phyloP scores from a whole-genome alignment of 2,888 invertebrate genomes.

The Tortricodes alternella region DNA sequence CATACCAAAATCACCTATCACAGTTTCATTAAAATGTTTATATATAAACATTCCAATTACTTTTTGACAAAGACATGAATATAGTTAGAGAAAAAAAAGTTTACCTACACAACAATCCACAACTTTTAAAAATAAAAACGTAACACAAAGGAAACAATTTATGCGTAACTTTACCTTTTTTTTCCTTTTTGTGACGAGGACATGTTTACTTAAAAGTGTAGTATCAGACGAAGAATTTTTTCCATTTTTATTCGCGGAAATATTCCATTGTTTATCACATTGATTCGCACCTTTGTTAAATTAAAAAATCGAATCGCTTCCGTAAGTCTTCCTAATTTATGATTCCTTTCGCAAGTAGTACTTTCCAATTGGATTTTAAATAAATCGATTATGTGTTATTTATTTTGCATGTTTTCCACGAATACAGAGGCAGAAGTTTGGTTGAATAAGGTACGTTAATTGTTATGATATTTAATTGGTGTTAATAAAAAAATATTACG shows the following conservation, averaged over 20 bases:
- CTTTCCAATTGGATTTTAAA: constrained; percentile 25
- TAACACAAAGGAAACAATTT: too few species aligned
- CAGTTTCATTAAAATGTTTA: constrained; percentile 7
- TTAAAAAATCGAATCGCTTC: constrained; percentile 32
- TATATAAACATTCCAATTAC: constrained; percentile 37
- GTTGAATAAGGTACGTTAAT: constrained; percentile 9
- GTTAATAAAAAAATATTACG: too few species aligned
- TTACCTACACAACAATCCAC: too few species aligned
- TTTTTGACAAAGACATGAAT: too few species aligned
- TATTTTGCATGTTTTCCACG: constrained; percentile 14
- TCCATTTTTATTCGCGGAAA: too few species aligned
- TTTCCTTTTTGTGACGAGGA: too few species aligned
- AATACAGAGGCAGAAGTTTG: background rate
- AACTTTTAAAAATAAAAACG: too few species aligned
- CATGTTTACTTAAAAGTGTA: too few species aligned
- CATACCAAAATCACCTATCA: constrained; percentile 1
- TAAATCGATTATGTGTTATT: background rate
- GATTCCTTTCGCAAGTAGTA: constrained; percentile 28
- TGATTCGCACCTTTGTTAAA: constrained; percentile 1
- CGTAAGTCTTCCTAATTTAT: constrained; percentile 38
- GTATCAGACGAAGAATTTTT: too few species aligned
- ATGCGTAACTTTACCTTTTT: too few species aligned
- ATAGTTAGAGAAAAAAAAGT: too few species aligned
- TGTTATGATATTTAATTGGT: constrained; percentile 29
- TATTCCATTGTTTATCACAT: background rate